Evolutionary conservation across 2,113 vertebrate species (phyloP).

Genomic region (Hassar affinis): DNA sequence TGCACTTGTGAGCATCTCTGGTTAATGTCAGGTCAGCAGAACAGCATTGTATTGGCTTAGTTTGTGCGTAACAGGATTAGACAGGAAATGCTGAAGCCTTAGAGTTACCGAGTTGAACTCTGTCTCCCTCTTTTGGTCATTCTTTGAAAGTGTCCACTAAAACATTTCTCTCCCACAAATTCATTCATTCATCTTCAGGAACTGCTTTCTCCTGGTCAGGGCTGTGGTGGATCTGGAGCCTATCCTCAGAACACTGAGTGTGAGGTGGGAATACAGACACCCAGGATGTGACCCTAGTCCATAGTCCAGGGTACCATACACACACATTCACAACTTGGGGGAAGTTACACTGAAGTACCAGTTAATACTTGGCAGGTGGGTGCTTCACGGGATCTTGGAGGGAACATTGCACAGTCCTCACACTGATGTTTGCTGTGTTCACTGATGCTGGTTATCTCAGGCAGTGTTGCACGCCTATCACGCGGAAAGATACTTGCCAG

Average conservation of each 20-base stretch:
- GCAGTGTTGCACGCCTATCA: too few relatives aligned
- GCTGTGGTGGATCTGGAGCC: background rate
- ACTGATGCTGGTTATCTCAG: too few relatives aligned
- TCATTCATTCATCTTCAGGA: background rate
- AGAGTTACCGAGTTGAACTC: background rate
- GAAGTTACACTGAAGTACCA: too few relatives aligned
- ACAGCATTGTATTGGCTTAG: background rate
- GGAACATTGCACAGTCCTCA: too few relatives aligned
- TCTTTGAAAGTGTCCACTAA: background rate
- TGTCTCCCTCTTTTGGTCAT: constrained; percentile 50
- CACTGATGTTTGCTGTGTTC: too few relatives aligned
- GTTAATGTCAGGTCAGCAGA: background rate
- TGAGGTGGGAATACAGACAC: background rate
- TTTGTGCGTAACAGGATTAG: background rate
- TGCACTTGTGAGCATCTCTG: too few relatives aligned
- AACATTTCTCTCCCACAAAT: background rate
- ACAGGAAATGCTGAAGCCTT: background rate
- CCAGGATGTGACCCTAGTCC: background rate
- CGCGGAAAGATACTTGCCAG: too few relatives aligned
- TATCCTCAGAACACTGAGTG: background rate
- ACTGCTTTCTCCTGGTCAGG: background rate
- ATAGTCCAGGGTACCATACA: background rate
- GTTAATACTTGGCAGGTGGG: too few relatives aligned
- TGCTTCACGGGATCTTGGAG: too few relatives aligned
- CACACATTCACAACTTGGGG: background rate